phyloP scores from a whole-genome alignment of 2,888 invertebrate genomes.

The Thera obeliscata region DNA sequence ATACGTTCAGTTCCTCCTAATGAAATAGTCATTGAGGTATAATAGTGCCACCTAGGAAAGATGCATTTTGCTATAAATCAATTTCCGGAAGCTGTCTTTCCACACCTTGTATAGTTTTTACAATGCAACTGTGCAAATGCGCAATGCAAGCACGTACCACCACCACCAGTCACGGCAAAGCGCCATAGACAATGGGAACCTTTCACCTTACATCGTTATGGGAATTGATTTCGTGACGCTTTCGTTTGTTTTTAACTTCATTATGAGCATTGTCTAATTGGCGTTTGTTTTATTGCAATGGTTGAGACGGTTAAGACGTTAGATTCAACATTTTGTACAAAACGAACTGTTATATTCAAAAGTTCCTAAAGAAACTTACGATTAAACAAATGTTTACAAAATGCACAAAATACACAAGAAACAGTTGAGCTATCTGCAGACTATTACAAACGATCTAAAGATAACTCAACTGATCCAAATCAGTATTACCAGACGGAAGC shows the following conservation, averaged over 20 bases:
- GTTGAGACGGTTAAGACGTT: no score
- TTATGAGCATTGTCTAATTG: conserved; percentile 16
- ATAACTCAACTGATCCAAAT: no score
- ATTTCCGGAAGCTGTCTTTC: not conserved
- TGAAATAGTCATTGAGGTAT: no score
- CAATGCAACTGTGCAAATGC: conserved; percentile 24
- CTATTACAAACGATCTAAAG: no score
- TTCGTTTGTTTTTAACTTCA: conserved; percentile 51
- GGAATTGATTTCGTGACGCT: conserved; percentile 58
- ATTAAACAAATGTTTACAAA: no score
- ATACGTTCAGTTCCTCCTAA: no score
- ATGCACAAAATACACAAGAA: no score
- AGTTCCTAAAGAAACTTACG: no score
- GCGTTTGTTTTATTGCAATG: conserved; percentile 19
- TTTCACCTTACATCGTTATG: conserved; percentile 64
- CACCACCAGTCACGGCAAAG: conserved; percentile 22
- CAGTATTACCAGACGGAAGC: no score
- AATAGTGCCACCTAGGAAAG: no score
- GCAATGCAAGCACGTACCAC: conserved; percentile 23
- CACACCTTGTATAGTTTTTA: conserved; percentile 19
- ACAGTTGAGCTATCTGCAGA: no score
- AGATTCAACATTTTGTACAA: no score
- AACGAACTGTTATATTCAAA: not conserved
- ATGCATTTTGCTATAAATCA: not conserved
- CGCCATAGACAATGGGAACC: conserved; percentile 55